Evolutionary conservation across 1,140 invertebrate species (phyloP).

Genomic region (Orchestia grillus): DNA sequence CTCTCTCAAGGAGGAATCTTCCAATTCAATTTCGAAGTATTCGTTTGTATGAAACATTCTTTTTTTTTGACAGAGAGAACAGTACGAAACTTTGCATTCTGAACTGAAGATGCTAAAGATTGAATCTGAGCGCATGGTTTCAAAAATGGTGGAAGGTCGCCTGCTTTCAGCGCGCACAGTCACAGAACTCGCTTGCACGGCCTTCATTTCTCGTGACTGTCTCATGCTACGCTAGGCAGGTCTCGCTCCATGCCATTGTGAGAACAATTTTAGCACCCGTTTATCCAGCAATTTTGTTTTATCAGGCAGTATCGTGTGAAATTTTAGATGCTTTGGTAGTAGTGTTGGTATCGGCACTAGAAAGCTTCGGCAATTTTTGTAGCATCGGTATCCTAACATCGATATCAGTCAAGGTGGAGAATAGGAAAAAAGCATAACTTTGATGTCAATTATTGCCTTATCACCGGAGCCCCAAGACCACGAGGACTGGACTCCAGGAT

Average conservation of each 20-base stretch:
- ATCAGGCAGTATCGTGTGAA: too few species aligned
- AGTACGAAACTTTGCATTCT: background rate
- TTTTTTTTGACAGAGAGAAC: background rate
- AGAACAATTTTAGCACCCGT: background rate
- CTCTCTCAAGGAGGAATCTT: background rate
- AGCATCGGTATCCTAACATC: background rate
- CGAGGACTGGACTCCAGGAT: background rate
- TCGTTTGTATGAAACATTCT: background rate
- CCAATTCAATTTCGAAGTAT: background rate
- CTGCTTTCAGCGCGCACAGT: background rate
- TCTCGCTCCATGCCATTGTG: background rate
- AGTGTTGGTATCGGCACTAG: background rate
- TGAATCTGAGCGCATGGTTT: background rate
- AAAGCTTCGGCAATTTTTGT: background rate
- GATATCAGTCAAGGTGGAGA: too few species aligned
- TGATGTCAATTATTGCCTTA: background rate
- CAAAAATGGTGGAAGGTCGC: background rate
- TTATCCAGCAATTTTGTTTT: background rate
- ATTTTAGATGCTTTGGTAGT: too few species aligned
- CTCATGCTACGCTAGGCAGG: background rate
- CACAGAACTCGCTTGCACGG: background rate
- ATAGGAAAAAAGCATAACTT: too few species aligned
- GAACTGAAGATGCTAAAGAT: background rate
- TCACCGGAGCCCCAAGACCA: too few species aligned
- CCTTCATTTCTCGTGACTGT: background rate